A percentile compares a stretch with the other conserved stretches of the same genome.
Conservation (phyloP, 2,113 vertebrate genomes). For the Sakesphorus luctuosus region DNA sequence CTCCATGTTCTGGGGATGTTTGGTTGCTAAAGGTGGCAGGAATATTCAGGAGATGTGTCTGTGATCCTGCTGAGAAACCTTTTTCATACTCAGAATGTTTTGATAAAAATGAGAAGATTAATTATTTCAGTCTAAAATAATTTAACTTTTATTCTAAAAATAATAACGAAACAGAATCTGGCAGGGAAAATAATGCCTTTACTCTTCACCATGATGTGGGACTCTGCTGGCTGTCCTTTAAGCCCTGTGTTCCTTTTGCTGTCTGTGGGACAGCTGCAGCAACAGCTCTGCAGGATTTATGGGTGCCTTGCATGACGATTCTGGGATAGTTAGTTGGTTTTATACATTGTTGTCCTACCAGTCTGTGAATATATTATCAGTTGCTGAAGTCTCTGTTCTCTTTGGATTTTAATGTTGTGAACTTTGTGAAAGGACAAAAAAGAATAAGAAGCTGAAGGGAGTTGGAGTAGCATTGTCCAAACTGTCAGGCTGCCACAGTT, state of each 20-base stretch:
- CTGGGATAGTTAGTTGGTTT: conserved; percentile 20
- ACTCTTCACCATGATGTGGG: neutral
- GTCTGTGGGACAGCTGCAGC: conserved; percentile 30
- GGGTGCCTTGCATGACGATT: conserved; percentile 1
- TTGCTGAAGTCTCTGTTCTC: conserved; percentile 31
- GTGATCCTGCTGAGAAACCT: neutral
- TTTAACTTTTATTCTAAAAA: conserved; percentile 32
- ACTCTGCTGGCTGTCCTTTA: conserved; percentile 18
- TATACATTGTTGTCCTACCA: neutral
- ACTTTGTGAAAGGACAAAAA: neutral
- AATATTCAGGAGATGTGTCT: neutral
- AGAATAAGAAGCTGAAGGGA: neutral
- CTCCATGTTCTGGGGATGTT: neutral
- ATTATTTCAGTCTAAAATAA: neutral
- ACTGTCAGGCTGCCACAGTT: neutral
- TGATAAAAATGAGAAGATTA: neutral
- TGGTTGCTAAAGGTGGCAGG: neutral
- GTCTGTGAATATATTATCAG: conserved; percentile 56
- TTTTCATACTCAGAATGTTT: neutral
- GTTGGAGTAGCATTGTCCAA: neutral
- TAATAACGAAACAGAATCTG: conserved; percentile 23
- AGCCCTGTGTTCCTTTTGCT: conserved; percentile 32
- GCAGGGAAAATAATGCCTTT: conserved; percentile 51
- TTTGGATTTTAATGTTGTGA: neutral
- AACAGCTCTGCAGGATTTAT: conserved; percentile 58